Conservation (phyloP, 2,113 vertebrate genomes). For the Rhynchopsitta pachyrhyncha region DNA sequence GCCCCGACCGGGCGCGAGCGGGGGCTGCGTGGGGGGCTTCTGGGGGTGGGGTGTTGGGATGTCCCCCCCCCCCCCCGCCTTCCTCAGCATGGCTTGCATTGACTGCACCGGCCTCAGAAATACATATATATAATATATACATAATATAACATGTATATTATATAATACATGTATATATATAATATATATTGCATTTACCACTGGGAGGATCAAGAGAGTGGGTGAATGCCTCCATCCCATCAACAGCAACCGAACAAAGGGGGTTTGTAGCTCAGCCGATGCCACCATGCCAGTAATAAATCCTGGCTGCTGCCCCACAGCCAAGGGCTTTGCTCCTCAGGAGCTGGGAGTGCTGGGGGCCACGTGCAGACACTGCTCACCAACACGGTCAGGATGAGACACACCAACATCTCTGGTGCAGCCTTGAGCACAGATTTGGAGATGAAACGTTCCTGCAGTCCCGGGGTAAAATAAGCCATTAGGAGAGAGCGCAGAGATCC, state of each 20-base stretch:
- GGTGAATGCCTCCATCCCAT: accelerated
- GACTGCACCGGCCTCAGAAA: background rate
- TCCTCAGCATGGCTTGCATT: accelerated
- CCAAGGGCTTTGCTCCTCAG: background rate
- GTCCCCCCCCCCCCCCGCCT: background rate
- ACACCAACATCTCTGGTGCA: accelerated
- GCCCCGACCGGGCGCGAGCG: no score
- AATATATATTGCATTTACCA: no score
- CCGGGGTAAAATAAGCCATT: background rate
- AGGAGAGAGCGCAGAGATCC: background rate
- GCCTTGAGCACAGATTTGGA: background rate
- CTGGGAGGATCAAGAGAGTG: background rate
- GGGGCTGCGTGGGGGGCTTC: no score
- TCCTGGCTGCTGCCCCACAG: accelerated
- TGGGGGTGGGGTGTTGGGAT: background rate
- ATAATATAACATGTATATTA: background rate
- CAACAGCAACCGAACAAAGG: background rate
- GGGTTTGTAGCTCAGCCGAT: background rate
- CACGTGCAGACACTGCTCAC: background rate
- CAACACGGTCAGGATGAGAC: accelerated
- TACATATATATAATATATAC: background rate
- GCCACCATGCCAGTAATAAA: accelerated
- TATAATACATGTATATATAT: background rate
- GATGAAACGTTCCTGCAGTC: background rate
- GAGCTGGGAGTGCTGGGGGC: background rate